Percentiles rank a stretch among this genome's conserved stretches.
These are phyloP conservation scores for Dione juno DNA, from an alignment of 2,888 invertebrate genomes.

Conservation along the genomic window DNA sequence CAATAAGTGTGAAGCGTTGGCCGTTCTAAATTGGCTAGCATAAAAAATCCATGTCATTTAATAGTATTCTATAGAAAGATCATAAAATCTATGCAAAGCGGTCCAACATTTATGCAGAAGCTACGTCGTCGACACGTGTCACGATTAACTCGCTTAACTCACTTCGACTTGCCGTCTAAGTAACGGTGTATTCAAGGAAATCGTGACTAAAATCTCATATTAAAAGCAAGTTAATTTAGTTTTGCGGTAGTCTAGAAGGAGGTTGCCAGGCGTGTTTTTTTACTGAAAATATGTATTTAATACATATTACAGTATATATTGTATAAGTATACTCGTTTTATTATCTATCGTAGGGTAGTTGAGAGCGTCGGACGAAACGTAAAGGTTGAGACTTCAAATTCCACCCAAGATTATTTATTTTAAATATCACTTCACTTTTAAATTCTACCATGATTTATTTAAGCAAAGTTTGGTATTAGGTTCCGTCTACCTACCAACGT, in stretches of 20 bases:
- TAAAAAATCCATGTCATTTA: slow-evolving; percentile 19
- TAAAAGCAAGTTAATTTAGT: slow-evolving; percentile 62
- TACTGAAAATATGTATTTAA: slow-evolving; percentile 20
- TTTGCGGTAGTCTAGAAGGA: slow-evolving; percentile 43
- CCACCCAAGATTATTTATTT: too few relatives aligned
- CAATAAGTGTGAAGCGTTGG: too few relatives aligned
- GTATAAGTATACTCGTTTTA: too few relatives aligned
- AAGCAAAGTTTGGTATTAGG: too few relatives aligned
- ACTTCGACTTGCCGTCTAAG: slow-evolving; percentile 56
- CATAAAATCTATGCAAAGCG: slow-evolving; percentile 42
- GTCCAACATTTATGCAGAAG: slow-evolving; percentile 47
- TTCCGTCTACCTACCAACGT: too few relatives aligned
- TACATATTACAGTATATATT: not conserved
- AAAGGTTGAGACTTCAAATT: too few relatives aligned
- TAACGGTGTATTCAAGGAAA: slow-evolving; percentile 58
- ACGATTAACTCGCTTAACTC: slow-evolving; percentile 67
- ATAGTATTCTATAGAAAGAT: slow-evolving; percentile 29
- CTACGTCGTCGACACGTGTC: slow-evolving; percentile 64
- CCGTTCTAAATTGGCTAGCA: too few relatives aligned
- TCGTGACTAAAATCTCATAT: slow-evolving; percentile 73
- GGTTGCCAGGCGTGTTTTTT: slow-evolving; percentile 33
- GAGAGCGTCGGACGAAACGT: too few relatives aligned
- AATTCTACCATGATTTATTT: too few relatives aligned
- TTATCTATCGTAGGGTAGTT: too few relatives aligned
- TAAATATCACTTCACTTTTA: too few relatives aligned